phyloP scores from a whole-genome alignment of 1,140 invertebrate species.

The Calliopsis andreniformis region DNA sequence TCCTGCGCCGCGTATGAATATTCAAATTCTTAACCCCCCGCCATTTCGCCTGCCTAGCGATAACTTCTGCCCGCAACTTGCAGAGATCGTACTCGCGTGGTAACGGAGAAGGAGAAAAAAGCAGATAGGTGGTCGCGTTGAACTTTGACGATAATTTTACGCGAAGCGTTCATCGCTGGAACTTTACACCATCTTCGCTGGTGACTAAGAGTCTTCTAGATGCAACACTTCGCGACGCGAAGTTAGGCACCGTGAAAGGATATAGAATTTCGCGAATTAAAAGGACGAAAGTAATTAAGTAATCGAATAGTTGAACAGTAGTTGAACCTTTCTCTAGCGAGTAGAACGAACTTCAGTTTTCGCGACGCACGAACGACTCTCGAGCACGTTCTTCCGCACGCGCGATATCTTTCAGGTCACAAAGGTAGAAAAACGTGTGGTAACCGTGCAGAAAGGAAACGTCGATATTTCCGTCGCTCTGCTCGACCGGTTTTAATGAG shows the following conservation, averaged over 20 bases:
- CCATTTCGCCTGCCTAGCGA: no score
- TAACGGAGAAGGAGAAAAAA: not conserved
- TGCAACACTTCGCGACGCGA: slow-evolving; percentile 12
- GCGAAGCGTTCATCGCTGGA: not conserved
- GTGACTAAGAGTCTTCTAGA: not conserved
- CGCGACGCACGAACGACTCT: not conserved
- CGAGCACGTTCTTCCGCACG: not conserved
- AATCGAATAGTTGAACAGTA: slow-evolving; percentile 23
- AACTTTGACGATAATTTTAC: slow-evolving; percentile 30
- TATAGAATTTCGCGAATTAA: slow-evolving; percentile 12
- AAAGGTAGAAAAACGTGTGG: not conserved
- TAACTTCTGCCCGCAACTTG: no score
- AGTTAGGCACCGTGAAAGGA: slow-evolving; percentile 13
- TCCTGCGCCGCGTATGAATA: no score
- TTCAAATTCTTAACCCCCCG: no score
- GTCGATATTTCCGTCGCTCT: not conserved
- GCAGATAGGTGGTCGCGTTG: not conserved
- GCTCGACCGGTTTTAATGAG: no score
- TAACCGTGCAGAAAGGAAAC: not conserved
- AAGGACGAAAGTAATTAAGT: slow-evolving; percentile 32
- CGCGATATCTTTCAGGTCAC: not conserved
- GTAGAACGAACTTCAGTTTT: slow-evolving; percentile 1
- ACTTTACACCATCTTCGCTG: slow-evolving; percentile 29
- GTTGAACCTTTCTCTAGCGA: slow-evolving; percentile 2
- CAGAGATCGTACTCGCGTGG: no score